Base-by-base conservation (phyloP, 2,888 invertebrate species). In the Meghimatium bilineatum region DNA sequence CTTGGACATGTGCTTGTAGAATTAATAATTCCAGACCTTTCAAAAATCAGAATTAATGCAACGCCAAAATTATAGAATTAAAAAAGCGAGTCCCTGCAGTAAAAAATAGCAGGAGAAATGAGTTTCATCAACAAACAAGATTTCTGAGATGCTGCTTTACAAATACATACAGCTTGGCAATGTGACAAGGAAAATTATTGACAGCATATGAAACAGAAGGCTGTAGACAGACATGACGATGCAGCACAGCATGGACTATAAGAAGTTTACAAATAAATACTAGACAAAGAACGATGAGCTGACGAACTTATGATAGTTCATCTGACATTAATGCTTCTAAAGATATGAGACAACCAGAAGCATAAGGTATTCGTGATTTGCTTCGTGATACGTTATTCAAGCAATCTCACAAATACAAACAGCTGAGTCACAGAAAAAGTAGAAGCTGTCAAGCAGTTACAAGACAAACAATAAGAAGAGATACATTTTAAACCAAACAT, bases 291-390 rank as follows among this genome's bases (percentile, higher is more conserved):
- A 71, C 23, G 26, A 26, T 26, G 36, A 5, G 14, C 2, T 32
- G 26, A 34, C 38, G 12, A 36, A 69, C 34, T 1, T 34, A 36
- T 69, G 36, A 34, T 69, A 71, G 38, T 8, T 38, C 66, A 66
- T 66, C 66, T 66, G 32, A 12, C 66, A 14, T 71, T 71, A 34
- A 12, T 26, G 3, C 26, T 71, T 23, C 8, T 32, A 34, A 29
- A 67, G 67, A 34, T 32, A 67, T 32, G 26, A 32, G 49, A 74
- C 17, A 74, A 52, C 32, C 74, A 74, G 52, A 74, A 32, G 52
- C 32, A 32, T 2, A 12, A 66, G 8, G 17, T 23, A 32, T 12
- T 32, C 3, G 71, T n/a, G 26, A 26, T n/a, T n/a, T n/a, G n/a
- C n/a, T n/a, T n/a, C n/a, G n/a, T n/a, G n/a, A n/a, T n/a, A n/a